Conservation (phyloP, 2,888 invertebrate genomes). For the Plagiodera versicolora region DNA sequence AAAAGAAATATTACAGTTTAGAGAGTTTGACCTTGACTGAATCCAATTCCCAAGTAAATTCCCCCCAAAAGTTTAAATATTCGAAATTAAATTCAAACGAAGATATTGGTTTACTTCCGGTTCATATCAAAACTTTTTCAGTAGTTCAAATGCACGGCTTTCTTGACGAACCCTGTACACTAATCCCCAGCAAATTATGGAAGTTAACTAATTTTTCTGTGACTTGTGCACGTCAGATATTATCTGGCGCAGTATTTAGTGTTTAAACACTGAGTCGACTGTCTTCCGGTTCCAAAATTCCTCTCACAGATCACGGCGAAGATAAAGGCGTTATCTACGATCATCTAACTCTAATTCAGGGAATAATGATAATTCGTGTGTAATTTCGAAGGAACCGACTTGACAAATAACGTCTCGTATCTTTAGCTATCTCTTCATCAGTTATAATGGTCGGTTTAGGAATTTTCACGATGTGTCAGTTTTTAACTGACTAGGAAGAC, state of each 20-base stretch:
- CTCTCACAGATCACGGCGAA: conserved; percentile 16
- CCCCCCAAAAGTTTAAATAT: too few relatives aligned
- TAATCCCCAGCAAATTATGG: background rate
- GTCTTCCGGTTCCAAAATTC: conserved; percentile 18
- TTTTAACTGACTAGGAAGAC: conserved; percentile 5
- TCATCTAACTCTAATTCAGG: conserved; percentile 23
- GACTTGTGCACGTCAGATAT: conserved; percentile 3
- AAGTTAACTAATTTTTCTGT: background rate
- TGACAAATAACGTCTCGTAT: conserved; percentile 44
- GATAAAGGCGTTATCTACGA: conserved; percentile 20
- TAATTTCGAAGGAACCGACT: conserved; percentile 31
- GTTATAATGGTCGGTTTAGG: conserved; percentile 39
- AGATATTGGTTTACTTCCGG: too few relatives aligned
- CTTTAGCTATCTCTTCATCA: conserved; percentile 40
- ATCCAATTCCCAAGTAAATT: too few relatives aligned
- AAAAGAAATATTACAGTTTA: too few relatives aligned
- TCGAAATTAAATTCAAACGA: too few relatives aligned
- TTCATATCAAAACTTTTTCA: too few relatives aligned
- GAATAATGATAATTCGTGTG: conserved; percentile 31
- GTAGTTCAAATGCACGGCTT: too few relatives aligned
- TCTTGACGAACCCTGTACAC: background rate
- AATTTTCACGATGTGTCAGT: conserved; percentile 27
- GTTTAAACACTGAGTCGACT: conserved; percentile 18
- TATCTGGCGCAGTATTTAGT: conserved; percentile 7
- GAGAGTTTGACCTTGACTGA: too few relatives aligned